A percentile compares a stretch with the other conserved stretches of the same genome.
Evolutionary conservation across 2,113 vertebrate species (phyloP).

Genomic region (Alethe castanea): DNA sequence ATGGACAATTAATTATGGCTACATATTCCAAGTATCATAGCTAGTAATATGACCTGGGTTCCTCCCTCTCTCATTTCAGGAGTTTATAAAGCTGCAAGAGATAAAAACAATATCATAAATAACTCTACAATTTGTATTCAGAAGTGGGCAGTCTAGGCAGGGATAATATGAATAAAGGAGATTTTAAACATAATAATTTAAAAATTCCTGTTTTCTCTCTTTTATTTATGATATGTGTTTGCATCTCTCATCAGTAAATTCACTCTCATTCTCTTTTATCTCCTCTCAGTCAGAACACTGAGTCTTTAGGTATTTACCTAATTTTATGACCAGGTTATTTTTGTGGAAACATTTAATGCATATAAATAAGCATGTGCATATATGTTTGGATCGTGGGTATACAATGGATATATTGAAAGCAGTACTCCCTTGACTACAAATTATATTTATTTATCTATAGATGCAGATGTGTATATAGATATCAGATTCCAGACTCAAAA

Average conservation of each 20-base stretch:
- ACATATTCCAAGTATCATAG: background rate
- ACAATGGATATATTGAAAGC: background rate
- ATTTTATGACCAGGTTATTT: background rate
- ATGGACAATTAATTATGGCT: background rate
- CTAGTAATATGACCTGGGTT: background rate
- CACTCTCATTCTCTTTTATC: background rate
- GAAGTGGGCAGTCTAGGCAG: background rate
- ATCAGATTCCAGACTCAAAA: background rate
- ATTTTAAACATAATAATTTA: background rate
- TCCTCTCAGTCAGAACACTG: background rate
- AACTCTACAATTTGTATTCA: background rate
- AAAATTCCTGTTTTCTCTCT: background rate
- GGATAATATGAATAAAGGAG: background rate
- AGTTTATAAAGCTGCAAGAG: background rate
- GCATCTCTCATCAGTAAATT: background rate
- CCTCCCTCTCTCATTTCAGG: background rate
- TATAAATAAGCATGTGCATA: background rate
- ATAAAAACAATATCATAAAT: background rate
- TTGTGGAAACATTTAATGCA: background rate
- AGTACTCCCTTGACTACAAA: background rate
- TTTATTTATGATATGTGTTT: background rate
- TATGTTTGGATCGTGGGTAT: background rate
- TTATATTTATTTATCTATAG: background rate
- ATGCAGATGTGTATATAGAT: background rate
- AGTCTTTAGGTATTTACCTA: background rate